These are phyloP conservation scores for Campoplex capitator DNA, from an alignment of 2,888 invertebrate species.

Conservation along the genomic window DNA sequence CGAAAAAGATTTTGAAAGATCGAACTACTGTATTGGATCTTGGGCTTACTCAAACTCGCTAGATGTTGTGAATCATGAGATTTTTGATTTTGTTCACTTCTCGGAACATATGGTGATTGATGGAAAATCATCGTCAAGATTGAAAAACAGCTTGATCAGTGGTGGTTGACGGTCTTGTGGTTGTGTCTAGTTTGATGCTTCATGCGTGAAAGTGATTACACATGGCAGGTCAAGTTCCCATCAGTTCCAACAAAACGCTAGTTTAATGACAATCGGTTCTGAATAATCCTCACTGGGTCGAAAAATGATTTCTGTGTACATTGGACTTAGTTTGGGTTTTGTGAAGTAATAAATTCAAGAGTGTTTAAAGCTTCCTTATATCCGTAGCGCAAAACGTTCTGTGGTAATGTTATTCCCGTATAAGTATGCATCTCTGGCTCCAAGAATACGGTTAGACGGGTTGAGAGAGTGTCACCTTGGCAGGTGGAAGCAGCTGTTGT, in stretches of 20 bases:
- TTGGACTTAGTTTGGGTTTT: neutral
- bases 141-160: too few species aligned
- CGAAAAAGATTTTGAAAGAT: too few species aligned
- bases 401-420: constrained; percentile 55
- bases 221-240: neutral
- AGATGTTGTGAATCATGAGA: too few species aligned
- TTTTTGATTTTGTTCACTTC: too few species aligned
- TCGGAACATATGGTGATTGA: too few species aligned
- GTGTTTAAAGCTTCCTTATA: constrained; percentile 49
- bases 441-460: constrained; percentile 64
- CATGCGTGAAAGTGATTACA: too few species aligned
- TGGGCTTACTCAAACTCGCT: too few species aligned
- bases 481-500: constrained; percentile 67
- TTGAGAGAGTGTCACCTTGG: constrained; percentile 69
- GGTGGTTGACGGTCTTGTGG: too few species aligned
- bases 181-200: neutral
- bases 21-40: too few species aligned
- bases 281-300: neutral
- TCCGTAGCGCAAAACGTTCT: constrained; percentile 30
- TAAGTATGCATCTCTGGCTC: constrained; percentile 53
- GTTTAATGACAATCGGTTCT: neutral
- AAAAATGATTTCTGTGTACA: neutral
- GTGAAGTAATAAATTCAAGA: neutral
- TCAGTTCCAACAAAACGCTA: neutral
- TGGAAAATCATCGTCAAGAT: too few species aligned